Percentiles rank a stretch among this genome's conserved stretches.
Conservation (phyloP, 2,797 vertebrate genomes). For the Cheirogaleus major region DNA sequence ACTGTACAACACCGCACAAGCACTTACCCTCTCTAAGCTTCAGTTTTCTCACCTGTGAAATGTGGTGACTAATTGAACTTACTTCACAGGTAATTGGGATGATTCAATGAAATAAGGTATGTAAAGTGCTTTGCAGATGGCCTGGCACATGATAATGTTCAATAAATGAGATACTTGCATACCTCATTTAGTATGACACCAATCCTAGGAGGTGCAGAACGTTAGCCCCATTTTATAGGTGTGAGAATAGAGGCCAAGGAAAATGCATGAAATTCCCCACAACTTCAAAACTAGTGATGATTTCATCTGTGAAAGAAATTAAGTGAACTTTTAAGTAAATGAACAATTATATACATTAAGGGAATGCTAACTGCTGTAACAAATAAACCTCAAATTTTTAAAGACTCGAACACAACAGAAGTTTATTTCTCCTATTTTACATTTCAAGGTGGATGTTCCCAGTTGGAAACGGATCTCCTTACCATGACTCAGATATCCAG, state of each 20-base stretch:
- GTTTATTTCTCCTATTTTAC: not conserved
- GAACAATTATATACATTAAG: not conserved
- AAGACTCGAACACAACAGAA: not conserved
- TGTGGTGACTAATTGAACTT: not conserved
- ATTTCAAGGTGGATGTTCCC: not conserved
- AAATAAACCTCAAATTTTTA: slow-evolving; percentile 21
- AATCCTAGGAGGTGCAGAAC: not conserved
- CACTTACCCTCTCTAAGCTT: not conserved
- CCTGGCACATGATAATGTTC: not conserved
- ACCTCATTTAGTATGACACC: not conserved
- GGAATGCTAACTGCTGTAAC: not conserved
- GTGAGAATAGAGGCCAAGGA: not conserved
- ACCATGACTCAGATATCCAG: not conserved
- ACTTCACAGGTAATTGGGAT: not conserved
- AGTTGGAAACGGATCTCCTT: not conserved
- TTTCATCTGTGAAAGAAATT: not conserved
- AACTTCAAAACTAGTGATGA: slow-evolving; percentile 19
- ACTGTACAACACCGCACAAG: not conserved
- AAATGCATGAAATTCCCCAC: not conserved
- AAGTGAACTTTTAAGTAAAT: slow-evolving; percentile 24
- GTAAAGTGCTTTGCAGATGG: not conserved
- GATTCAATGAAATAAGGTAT: not conserved
- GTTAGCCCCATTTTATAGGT: not conserved
- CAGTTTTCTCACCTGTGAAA: not conserved
- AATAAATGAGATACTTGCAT: not conserved